phyloP scores from a whole-genome alignment of 1,140 invertebrate species.

The Hirudo medicinalis region DNA sequence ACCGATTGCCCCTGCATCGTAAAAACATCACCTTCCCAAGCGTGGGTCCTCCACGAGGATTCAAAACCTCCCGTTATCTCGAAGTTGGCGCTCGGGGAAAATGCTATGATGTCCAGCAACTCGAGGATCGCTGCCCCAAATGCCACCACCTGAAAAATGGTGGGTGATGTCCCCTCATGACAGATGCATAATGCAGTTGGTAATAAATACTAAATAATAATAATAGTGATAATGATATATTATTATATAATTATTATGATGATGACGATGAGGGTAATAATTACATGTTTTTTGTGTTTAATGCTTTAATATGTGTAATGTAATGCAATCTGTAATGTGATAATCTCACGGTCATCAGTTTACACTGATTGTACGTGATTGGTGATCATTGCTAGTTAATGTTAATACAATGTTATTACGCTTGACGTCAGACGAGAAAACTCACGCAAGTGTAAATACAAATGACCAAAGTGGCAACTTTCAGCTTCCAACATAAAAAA shows the following conservation, averaged over 20 bases:
- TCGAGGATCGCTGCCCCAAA: slow-evolving; percentile 18
- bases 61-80: slow-evolving; percentile 23
- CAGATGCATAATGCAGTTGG: too few relatives aligned
- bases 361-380: too few relatives aligned
- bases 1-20: neutral
- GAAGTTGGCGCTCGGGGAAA: slow-evolving; percentile 14
- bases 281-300: neutral
- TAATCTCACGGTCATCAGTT: too few relatives aligned
- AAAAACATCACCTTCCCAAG: slow-evolving; percentile 23
- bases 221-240: neutral
- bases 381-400: too few relatives aligned
- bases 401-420: too few relatives aligned
- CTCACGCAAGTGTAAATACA: slow-evolving; percentile 19
- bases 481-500: slow-evolving; percentile 23
- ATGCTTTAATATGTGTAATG: too few relatives aligned
- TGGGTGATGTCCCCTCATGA: too few relatives aligned
- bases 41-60: slow-evolving; percentile 22
- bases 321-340: too few relatives aligned
- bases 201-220: neutral
- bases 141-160: slow-evolving; percentile 10
- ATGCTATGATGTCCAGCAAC: slow-evolving; percentile 20
- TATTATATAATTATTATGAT: too few relatives aligned
- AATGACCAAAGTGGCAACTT: slow-evolving; percentile 19
- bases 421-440: neutral
- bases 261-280: neutral